Base-by-base conservation (phyloP, 2,797 vertebrate genomes). In the Triplophysa yarkandensis region DNA sequence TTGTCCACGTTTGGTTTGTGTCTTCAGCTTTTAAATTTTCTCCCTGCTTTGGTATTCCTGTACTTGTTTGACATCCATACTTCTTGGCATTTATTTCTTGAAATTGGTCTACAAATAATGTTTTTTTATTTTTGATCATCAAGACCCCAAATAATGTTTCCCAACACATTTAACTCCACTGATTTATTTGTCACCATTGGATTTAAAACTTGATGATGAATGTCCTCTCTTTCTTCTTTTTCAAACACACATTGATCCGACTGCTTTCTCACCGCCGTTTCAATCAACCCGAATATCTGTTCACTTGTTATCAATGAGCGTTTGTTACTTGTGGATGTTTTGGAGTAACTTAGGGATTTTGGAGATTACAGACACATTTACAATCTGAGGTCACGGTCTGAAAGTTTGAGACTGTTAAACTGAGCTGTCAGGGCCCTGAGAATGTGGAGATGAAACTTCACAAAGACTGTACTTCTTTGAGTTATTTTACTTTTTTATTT, bases 381-480 rank as follows among this genome's bases (percentile, higher is more conserved):
- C 44, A 52, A 63, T 71, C 46, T 63, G 19, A 57, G 43, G 39
- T 69, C 67, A 57, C 11, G 4, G 57, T 50, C 43, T 50, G 67
- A 34, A 17, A 11, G 39, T 21, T 27, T 16, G 34, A 54, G 23
- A 36, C 8, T 0, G 1, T 68, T 11, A 41, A 63, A 68, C 44
- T 19, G 71, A 80, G 57, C 14, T 68, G 74, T 77, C 23, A 64
- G 78, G 68, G 68, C 72, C 60, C 36, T 50, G 44, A 77, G 80
- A 76, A 82, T 78, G 80, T 82, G 84, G 78, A 63, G 85, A 83
- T 57, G 86, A 79, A 75, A 84, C 36, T 80, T 79, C 70, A 88
- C 88, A 88, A 88, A 88, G 87, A 89, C 89, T 90, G 88, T 93
- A 89, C 84, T 88, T 88, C 77, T 87, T 86, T 82, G 80, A 86